phyloP scores from a whole-genome alignment of 1,140 invertebrate genomes.

The Bradynema listronoti region DNA sequence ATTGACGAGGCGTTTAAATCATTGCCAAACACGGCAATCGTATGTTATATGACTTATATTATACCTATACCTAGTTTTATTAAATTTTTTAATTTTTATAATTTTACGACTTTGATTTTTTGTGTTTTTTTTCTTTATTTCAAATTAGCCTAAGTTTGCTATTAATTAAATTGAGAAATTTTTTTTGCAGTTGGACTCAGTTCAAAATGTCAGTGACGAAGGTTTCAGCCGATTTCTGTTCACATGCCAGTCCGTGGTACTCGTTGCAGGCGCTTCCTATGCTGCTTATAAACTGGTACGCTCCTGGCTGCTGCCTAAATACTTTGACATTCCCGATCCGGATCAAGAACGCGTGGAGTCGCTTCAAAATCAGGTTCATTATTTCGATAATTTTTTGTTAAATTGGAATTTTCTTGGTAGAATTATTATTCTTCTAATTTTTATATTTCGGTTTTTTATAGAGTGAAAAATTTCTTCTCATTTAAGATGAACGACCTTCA shows the following conservation, averaged over 20 bases:
- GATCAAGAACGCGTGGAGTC: conserved; percentile 24
- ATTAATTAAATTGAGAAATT: neutral
- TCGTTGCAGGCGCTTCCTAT: conserved; percentile 42
- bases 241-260: conserved; percentile 29
- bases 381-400: conserved; percentile 5
- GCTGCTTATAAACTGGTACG: conserved; percentile 40
- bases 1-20: conserved; percentile 32
- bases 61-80: neutral
- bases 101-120: neutral
- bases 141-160: neutral
- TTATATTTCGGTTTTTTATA: neutral
- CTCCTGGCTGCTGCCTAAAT: conserved; percentile 40
- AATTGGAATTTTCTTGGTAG: neutral
- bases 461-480: neutral
- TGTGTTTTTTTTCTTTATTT: neutral
- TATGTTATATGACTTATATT: neutral
- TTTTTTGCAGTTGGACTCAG: neutral
- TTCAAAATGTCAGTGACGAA: neutral
- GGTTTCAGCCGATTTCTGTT: conserved; percentile 4
- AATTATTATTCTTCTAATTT: neutral
- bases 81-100: neutral
- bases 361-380: conserved; percentile 33
- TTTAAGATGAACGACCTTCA: conserved; percentile 37
- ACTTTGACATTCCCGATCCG: conserved; percentile 47
- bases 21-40: neutral